Evolutionary conservation across 1,140 invertebrate species (phyloP).

Genomic region (Sarcophaga peregrina): DNA sequence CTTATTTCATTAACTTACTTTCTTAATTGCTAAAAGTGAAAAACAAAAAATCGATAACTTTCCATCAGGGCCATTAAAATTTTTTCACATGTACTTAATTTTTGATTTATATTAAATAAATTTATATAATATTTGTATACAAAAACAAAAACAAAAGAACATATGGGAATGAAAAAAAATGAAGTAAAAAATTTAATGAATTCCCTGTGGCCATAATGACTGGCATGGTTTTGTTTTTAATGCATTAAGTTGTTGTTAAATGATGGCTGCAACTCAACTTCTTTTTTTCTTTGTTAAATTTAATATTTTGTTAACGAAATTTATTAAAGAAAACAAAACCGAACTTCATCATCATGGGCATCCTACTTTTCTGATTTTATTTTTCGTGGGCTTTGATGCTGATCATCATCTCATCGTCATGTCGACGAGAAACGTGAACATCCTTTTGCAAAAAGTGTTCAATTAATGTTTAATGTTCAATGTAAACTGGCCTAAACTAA

Average conservation of each 20-base stretch:
- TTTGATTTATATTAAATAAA: neutral
- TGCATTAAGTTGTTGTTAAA: conserved; percentile 29
- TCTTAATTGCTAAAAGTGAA: neutral
- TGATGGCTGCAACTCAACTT: neutral
- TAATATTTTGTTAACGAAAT: neutral
- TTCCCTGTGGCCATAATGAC: neutral
- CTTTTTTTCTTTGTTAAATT: neutral
- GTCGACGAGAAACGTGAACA: neutral
- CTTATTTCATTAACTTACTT: too few relatives aligned
- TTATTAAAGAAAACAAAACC: neutral
- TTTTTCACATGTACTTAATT: neutral
- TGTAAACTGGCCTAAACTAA: conserved; percentile 17
- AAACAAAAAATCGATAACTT: neutral
- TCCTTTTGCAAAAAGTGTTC: conserved; percentile 27
- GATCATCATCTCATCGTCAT: neutral
- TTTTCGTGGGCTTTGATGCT: too few relatives aligned
- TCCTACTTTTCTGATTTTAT: too few relatives aligned
- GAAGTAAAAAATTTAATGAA: neutral
- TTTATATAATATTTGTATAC: neutral
- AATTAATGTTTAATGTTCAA: conserved; percentile 27
- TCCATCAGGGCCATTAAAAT: neutral
- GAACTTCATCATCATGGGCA: neutral
- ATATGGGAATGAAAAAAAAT: neutral
- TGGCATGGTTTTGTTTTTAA: too few relatives aligned
- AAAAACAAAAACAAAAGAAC: neutral